These are phyloP conservation scores for Leptinotarsa tumamoca DNA, from an alignment of 2,888 invertebrate species.

Conservation along the genomic window DNA sequence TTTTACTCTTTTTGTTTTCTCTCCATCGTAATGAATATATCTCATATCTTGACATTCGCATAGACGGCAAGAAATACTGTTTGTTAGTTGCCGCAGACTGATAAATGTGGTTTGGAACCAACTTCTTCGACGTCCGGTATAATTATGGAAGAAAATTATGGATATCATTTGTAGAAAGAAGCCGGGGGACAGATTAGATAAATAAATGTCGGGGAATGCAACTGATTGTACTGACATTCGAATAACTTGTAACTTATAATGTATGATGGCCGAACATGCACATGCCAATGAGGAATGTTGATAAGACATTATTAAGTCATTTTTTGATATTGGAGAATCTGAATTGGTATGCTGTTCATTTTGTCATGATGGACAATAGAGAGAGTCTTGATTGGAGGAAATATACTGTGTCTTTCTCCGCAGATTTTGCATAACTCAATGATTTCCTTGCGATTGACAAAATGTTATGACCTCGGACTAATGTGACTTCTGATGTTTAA, in stretches of 20 bases:
- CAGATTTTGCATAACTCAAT: too few species aligned
- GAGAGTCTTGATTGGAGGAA: too few species aligned
- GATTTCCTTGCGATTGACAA: too few species aligned
- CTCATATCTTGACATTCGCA: conserved; percentile 23
- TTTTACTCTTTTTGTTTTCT: conserved; percentile 1
- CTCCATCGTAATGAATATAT: conserved; percentile 22
- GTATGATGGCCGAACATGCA: not conserved
- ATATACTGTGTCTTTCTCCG: too few species aligned
- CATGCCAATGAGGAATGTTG: not conserved
- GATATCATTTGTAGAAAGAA: conserved; percentile 33
- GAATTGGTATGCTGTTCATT: not conserved
- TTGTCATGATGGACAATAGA: too few species aligned
- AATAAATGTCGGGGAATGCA: conserved; percentile 26
- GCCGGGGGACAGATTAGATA: conserved; percentile 38
- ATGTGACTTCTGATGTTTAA: too few species aligned
- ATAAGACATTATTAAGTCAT: not conserved
- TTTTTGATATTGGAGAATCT: not conserved
- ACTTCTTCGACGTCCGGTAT: conserved; percentile 25
- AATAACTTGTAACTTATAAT: conserved; percentile 31
- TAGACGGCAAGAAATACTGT: conserved; percentile 23
- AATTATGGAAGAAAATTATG: conserved; percentile 33
- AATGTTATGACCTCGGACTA: too few species aligned
- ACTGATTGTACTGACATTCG: conserved; percentile 31
- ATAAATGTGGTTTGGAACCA: conserved; percentile 21
- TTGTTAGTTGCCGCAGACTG: conserved; percentile 19